phyloP scores from a whole-genome alignment of 1,140 invertebrate species.

The Cepaea nemoralis region DNA sequence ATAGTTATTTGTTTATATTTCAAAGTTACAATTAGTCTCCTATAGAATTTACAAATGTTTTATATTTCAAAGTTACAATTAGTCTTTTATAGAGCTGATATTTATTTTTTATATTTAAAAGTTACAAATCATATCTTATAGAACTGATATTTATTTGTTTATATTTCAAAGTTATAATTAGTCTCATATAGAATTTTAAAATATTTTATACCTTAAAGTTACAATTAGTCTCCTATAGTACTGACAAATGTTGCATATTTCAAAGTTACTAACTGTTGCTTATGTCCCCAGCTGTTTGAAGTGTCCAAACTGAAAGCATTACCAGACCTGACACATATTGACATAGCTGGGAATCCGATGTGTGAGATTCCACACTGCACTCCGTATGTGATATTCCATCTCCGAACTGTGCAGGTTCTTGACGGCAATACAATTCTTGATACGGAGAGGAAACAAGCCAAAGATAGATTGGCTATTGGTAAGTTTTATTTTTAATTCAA shows the following conservation, averaged over 20 bases:
- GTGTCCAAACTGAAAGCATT: slow-evolving; percentile 66
- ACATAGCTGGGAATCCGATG: slow-evolving; percentile 66
- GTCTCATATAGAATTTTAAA: too few species aligned
- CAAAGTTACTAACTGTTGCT: not conserved
- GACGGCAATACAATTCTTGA: slow-evolving; percentile 61
- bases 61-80: too few species aligned
- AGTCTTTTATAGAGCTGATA: too few species aligned
- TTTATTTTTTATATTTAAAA: too few species aligned
- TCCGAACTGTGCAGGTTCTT: slow-evolving; percentile 64
- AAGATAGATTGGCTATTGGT: slow-evolving; percentile 68
- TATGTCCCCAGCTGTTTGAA: slow-evolving; percentile 63
- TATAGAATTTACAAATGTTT: too few species aligned
- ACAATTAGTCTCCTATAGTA: too few species aligned
- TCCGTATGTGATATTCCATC: slow-evolving; percentile 66
- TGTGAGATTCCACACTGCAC: slow-evolving; percentile 64
- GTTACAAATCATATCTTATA: too few species aligned
- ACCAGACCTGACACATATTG: slow-evolving; percentile 64
- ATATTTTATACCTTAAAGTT: too few species aligned
- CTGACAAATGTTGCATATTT: not conserved
- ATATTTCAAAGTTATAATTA: too few species aligned
- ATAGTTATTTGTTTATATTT: too few species aligned
- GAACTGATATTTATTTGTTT: too few species aligned
- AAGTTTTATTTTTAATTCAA: slow-evolving; percentile 32
- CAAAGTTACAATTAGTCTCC: too few species aligned
- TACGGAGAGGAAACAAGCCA: slow-evolving; percentile 59